Conservation (phyloP, 2,888 invertebrate genomes). For the Helobdella robusta region DNA sequence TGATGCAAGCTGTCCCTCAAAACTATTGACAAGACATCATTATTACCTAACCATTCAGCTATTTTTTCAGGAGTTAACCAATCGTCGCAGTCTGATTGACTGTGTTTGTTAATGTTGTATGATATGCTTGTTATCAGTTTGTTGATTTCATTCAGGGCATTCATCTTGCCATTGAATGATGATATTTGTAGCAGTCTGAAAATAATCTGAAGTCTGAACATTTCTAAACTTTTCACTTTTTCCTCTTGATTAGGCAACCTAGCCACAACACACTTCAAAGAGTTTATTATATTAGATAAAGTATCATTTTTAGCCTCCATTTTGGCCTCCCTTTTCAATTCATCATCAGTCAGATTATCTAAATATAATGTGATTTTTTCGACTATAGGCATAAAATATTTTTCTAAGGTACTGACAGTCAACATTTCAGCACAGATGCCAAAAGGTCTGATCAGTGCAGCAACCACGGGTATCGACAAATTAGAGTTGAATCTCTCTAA, state of each 20-base stretch:
- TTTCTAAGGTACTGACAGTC: constrained; percentile 77
- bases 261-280: constrained; percentile 76
- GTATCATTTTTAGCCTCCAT: constrained; percentile 88
- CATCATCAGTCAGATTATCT: constrained; percentile 85
- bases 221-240: constrained; percentile 70
- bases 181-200: constrained; percentile 84
- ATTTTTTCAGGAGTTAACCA: constrained; percentile 87
- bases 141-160: constrained; percentile 92
- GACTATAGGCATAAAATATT: constrained; percentile 81
- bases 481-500: constrained; percentile 52
- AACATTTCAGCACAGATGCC: constrained; percentile 83
- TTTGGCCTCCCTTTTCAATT: constrained; percentile 86
- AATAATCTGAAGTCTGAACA: constrained; percentile 91
- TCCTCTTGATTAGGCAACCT: constrained; percentile 66
- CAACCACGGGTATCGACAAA: constrained; percentile 67
- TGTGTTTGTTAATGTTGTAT: constrained; percentile 64
- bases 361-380: constrained; percentile 57
- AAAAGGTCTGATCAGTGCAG: constrained; percentile 76
- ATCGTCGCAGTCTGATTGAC: constrained; percentile 57
- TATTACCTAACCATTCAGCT: constrained; percentile 91
- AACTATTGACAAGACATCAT: constrained; percentile 85
- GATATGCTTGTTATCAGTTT: constrained; percentile 78
- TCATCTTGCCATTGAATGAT: constrained; percentile 98
- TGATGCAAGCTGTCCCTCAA: constrained; percentile 89
- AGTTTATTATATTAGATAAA: constrained; percentile 83